Base-by-base conservation (phyloP, 2,888 invertebrate genomes). In the Lasioglossum vierecki region DNA sequence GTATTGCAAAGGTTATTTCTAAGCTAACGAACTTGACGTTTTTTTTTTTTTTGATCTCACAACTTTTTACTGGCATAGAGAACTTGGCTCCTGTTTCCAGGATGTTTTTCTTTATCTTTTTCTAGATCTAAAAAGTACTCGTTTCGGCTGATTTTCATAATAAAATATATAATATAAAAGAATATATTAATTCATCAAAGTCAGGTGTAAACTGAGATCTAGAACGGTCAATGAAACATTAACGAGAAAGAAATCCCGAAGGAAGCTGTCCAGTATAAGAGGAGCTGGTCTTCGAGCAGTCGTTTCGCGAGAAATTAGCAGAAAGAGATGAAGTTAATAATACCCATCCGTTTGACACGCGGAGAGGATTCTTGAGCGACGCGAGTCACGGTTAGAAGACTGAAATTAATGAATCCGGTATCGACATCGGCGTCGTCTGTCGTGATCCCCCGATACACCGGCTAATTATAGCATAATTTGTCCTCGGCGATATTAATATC, bases 381-480 rank as follows among this genome's bases (percentile, higher is more conserved):
- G 26, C n/a, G 57, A 26, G 73, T n/a, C 46, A 6, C 49, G n/a
- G 63, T 44, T 79, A 66, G 15, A 30, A 74, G 46, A 35, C 26
- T 30, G 53, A 76, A 75, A 85, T 71, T 77, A 84, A 85, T 77
- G 85, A 85, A 70, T 66, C 75, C 60, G 72, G 35, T 63, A 80
- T 77, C 80, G 85, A 73, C 66, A 57, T 39, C 22, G 15, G 18
- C 68, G 72, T 2, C 39, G 35, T 9, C 44, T 68, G 35, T 39
- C 35, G 11, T 8, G 22, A 1, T 39, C 39, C 57, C 39, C 49
- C 75, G 81, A 79, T 78, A 73, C 75, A 44, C 63, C 22, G 39
- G 66, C 76, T 85, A 86, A 86, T 86, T 85, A 82, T 86, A 71
- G 80, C 79, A 78, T 84, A 87, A 86, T 87, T 87, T 86, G 79